A percentile compares a stretch with the other conserved stretches of the same genome.
Evolutionary conservation across 2,888 invertebrate species (phyloP).

Genomic region (Drosophila meridionalis): DNA sequence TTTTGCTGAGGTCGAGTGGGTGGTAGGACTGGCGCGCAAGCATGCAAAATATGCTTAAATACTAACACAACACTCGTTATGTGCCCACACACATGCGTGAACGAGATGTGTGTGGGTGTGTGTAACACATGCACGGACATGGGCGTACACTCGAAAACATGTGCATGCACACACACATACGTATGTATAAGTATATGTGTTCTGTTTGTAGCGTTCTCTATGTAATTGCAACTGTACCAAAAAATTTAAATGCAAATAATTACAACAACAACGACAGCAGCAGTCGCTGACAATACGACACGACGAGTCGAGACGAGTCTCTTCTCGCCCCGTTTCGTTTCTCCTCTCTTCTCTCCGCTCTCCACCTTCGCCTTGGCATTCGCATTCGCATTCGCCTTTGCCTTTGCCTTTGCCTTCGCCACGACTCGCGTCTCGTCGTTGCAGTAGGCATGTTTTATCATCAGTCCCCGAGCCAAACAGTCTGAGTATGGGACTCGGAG

Average conservation of each 20-base stretch:
- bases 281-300: constrained; percentile 3
- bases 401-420: too few species aligned
- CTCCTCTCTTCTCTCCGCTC: too few species aligned
- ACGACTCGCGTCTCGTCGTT: background rate
- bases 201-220: background rate
- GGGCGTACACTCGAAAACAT: background rate
- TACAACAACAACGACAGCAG: constrained; percentile 20
- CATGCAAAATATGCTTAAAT: constrained; percentile 15
- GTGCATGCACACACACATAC: background rate
- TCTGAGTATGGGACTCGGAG: constrained; percentile 45
- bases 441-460: constrained; percentile 46
- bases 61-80: constrained; percentile 7
- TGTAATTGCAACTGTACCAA: constrained; percentile 40
- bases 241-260: constrained; percentile 47
- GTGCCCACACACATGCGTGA: background rate
- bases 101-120: background rate
- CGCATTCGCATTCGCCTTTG: too few species aligned
- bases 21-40: constrained; percentile 21
- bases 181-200: background rate
- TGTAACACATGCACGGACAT: background rate
- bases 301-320: background rate
- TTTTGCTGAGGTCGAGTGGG: constrained; percentile 36
- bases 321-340: background rate
- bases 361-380: too few species aligned
- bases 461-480: constrained; percentile 29